A percentile compares a stretch with the other conserved stretches of the same genome.
Conservation (phyloP, 2,888 invertebrate species). For the Ypsolopha sequella region DNA sequence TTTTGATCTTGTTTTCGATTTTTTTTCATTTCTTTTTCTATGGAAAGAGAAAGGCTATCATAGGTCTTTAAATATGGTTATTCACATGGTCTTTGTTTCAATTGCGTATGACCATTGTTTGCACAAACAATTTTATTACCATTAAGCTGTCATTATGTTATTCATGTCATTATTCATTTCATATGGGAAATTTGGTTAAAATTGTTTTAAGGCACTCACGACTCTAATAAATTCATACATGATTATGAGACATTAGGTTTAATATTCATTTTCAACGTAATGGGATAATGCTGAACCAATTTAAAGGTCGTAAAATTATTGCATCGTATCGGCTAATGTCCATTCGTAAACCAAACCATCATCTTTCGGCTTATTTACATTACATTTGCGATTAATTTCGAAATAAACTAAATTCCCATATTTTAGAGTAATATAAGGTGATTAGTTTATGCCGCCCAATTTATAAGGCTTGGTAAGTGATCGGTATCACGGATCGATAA, state of each 20-base stretch:
- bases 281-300: background rate
- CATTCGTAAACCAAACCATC: too few relatives aligned
- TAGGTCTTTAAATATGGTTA: background rate
- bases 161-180: slow-evolving; percentile 8
- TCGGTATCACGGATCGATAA: too few relatives aligned
- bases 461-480: too few relatives aligned
- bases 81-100: slow-evolving; percentile 6
- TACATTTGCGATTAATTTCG: too few relatives aligned
- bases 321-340: too few relatives aligned
- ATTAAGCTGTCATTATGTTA: slow-evolving; percentile 28
- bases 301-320: too few relatives aligned
- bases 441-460: too few relatives aligned
- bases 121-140: slow-evolving; percentile 21
- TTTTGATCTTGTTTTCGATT: background rate
- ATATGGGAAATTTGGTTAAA: slow-evolving; percentile 17
- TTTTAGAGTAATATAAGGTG: too few relatives aligned
- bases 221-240: background rate
- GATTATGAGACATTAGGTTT: too few relatives aligned
- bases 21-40: background rate
- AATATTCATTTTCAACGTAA: background rate
- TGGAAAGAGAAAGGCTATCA: too few relatives aligned
- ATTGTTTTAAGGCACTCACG: background rate
- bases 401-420: too few relatives aligned
- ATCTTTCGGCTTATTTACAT: too few relatives aligned
- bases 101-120: slow-evolving; percentile 21